A percentile compares a stretch with the other conserved stretches of the same genome.
Conservation (phyloP, 1,140 invertebrate genomes). For the Drosophila navojoa region DNA sequence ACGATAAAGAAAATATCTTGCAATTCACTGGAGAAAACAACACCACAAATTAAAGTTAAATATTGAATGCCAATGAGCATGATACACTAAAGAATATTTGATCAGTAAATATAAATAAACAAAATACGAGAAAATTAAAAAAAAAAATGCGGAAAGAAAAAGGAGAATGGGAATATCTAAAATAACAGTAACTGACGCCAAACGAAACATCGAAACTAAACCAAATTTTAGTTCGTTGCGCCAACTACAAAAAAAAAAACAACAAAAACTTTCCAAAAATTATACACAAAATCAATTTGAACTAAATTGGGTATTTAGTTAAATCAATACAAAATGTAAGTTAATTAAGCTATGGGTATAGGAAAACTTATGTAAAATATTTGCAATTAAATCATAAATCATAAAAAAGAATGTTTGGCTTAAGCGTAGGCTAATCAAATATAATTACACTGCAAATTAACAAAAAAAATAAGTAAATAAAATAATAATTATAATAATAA, state of each 20-base stretch:
- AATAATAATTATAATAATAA: constrained; percentile 10
- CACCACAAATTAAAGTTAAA: constrained; percentile 80
- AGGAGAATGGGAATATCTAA: constrained; percentile 34
- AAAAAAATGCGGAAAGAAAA: constrained; percentile 8
- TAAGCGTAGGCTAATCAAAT: constrained; percentile 63
- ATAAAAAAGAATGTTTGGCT: constrained; percentile 35
- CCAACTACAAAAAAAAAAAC: constrained; percentile 39
- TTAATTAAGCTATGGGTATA: constrained; percentile 37
- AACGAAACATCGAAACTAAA: constrained; percentile 42
- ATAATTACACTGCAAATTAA: constrained; percentile 60
- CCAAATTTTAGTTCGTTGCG: constrained; percentile 51
- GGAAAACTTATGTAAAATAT: constrained; percentile 70
- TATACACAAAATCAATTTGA: constrained; percentile 68
- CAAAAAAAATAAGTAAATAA: constrained; percentile 31
- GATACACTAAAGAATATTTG: constrained; percentile 64
- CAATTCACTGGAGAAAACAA: constrained; percentile 83
- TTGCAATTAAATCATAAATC: constrained; percentile 61
- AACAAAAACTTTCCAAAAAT: constrained; percentile 45
- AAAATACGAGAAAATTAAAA: constrained; percentile 27
- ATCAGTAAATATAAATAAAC: constrained; percentile 46
- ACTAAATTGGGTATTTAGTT: constrained; percentile 80
- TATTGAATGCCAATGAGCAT: constrained; percentile 41
- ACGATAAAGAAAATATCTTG: constrained; percentile 57
- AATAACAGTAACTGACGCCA: constrained; percentile 56
- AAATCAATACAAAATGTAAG: constrained; percentile 44